A percentile compares a stretch with the other conserved stretches of the same genome.
phyloP scores from a whole-genome alignment of 2,797 vertebrate species.

The Nannoperca obscura region DNA sequence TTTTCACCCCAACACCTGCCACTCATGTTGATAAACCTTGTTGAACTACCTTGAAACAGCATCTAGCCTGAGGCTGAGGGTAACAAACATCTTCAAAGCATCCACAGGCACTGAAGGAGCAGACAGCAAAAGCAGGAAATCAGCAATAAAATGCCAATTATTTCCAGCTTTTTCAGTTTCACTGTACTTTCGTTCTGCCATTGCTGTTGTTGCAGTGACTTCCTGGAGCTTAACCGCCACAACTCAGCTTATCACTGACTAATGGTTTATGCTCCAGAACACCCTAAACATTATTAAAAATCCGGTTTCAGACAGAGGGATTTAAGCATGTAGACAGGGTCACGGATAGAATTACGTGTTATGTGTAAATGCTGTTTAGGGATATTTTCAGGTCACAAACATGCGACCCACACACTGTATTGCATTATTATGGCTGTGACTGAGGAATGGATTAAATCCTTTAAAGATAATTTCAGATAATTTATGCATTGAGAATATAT shows the following conservation, averaged over 20 bases:
- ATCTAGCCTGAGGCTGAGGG: conserved; percentile 19
- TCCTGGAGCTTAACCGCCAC: conserved; percentile 37
- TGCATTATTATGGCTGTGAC: not conserved
- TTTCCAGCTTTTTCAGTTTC: conserved; percentile 48
- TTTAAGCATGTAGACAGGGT: conserved; percentile 2
- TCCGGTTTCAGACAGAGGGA: not conserved
- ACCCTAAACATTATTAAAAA: conserved; percentile 20
- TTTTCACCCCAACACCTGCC: conserved; percentile 41
- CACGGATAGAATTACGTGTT: not conserved
- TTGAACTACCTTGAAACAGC: conserved; percentile 45
- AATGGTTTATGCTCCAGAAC: conserved; percentile 31
- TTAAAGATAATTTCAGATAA: not conserved
- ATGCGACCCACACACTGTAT: not conserved
- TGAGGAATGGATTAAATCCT: not conserved
- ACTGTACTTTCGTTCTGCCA: conserved; percentile 41
- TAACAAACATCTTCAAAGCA: conserved; percentile 34
- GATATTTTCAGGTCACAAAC: conserved; percentile 7
- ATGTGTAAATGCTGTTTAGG: not conserved
- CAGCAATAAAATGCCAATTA: conserved; percentile 61
- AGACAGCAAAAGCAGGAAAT: conserved; percentile 56
- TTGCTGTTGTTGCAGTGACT: conserved; percentile 29
- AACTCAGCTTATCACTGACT: conserved; percentile 26
- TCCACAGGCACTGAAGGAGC: conserved; percentile 14
- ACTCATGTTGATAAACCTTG: conserved; percentile 50
- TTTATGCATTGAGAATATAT: not conserved